Evolutionary conservation across 2,797 vertebrate genomes (phyloP).

Genomic region (Numenius phaeopus): DNA sequence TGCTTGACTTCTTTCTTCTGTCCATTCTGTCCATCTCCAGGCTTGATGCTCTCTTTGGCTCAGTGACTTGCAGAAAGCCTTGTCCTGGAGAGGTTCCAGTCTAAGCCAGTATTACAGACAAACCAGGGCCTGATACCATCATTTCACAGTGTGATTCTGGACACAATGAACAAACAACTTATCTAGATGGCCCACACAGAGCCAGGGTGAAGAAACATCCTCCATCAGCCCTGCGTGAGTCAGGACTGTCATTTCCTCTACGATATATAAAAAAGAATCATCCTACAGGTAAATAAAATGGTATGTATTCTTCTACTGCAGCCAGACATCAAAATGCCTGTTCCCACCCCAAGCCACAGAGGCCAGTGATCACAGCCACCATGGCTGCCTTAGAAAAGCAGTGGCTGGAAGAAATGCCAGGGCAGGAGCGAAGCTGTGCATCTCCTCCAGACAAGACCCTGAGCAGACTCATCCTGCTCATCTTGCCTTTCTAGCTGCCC

Average conservation of each 20-base stretch:
- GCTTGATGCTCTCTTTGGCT: not conserved
- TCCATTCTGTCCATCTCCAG: not conserved
- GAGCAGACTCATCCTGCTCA: fast-evolving
- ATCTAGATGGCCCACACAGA: not conserved
- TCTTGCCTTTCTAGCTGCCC: not conserved
- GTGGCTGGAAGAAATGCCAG: not conserved
- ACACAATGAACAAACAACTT: not conserved
- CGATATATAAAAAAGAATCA: not conserved
- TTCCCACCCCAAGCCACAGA: not conserved
- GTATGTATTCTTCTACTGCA: not conserved
- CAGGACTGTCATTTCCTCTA: not conserved
- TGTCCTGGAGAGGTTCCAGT: not conserved
- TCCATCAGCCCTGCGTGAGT: not conserved
- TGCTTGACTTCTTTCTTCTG: not conserved
- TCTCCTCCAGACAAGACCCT: not conserved
- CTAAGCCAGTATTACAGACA: not conserved
- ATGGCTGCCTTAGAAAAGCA: not conserved
- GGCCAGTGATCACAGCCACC: not conserved
- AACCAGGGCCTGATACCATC: not conserved
- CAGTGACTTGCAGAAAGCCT: not conserved
- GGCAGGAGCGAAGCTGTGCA: not conserved
- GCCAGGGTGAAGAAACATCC: not conserved
- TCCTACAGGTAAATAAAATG: not conserved
- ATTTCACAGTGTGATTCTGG: not conserved
- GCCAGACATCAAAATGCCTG: not conserved